Base-by-base conservation (phyloP, 2,113 vertebrate species). In the Esox niger region DNA sequence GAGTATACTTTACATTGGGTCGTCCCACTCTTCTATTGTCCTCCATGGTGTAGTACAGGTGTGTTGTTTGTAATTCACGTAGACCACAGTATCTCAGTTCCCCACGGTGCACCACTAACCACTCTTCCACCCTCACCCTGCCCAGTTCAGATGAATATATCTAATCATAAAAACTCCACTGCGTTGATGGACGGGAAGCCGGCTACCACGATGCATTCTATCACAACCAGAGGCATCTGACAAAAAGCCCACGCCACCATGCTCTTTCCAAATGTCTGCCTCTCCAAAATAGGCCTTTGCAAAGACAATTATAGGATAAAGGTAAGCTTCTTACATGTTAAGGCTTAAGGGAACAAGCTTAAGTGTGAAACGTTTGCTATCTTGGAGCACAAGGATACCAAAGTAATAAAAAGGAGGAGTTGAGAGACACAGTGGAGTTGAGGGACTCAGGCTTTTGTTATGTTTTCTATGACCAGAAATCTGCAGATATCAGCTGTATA, bases 231-330 rank as follows among this genome's bases (percentile, higher is more conserved):
- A 54, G 17, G 30, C 59, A 59, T 21, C 21, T 52, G 23, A 72
- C 31, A 29, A 15, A 31, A 35, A 68, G 33, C 9, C 25, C 29
- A 46, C 38, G 60, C 27, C 23, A 52, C 47, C 25, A 46, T 65
- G 33, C n/a, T 30, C 21, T 30, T 30, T 30, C 43, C 38, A 49
- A 57, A 52, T 64, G 62, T 62, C 67, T 54, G 15, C n/a, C 62
- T 30, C 21, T 68, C 68, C 62, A 74, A 71, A 71, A 71, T 75
- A 79, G 72, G 54, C 65, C 26, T 21, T 47, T 57, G 54, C 58
- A 75, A 75, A 76, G 69, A 69, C 73, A 79, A 76, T 76, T 79
- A 73, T 64, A 26, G 66, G 73, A 73, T 79, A 58, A 72, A 69
- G 61, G 65, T 73, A 70, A 79, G 65, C 69, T 60, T 49, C 55